A percentile compares a stretch with the other conserved stretches of the same genome.
Conservation (phyloP, 2,888 invertebrate genomes). For the Selenia dentaria region DNA sequence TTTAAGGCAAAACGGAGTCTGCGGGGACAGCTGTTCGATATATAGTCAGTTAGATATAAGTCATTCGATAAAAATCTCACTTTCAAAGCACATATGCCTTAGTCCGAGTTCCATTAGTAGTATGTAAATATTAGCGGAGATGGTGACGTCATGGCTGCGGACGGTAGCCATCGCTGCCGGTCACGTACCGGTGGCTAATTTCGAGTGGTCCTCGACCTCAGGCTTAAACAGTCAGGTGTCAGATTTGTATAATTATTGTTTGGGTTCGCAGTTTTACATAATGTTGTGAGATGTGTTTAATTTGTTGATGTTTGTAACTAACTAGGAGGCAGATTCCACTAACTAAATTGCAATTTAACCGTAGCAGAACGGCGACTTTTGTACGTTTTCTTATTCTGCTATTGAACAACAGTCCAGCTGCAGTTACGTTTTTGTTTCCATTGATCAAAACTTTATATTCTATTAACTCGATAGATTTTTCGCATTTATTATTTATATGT, state of each 20-base stretch:
- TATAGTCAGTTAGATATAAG: too few relatives aligned
- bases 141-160: neutral
- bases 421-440: too few relatives aligned
- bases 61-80: conserved; percentile 12
- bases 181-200: conserved; percentile 29
- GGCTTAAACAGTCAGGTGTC: conserved; percentile 29
- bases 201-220: conserved; percentile 22
- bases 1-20: too few relatives aligned
- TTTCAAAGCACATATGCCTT: conserved; percentile 11
- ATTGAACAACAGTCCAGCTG: too few relatives aligned
- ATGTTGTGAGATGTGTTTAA: conserved; percentile 26
- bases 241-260: conserved; percentile 29
- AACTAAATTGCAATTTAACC: too few relatives aligned
- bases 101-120: conserved; percentile 21
- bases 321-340: too few relatives aligned
- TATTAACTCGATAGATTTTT: too few relatives aligned
- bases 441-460: too few relatives aligned
- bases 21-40: too few relatives aligned
- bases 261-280: conserved; percentile 12
- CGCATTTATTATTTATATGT: too few relatives aligned
- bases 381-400: too few relatives aligned
- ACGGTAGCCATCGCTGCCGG: conserved; percentile 17
- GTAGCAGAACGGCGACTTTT: too few relatives aligned
- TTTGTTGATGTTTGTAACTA: conserved; percentile 1
- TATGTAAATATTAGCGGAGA: conserved; percentile 17